Conservation (phyloP, 2,888 invertebrate genomes). For the Mechanitis messenoides region DNA sequence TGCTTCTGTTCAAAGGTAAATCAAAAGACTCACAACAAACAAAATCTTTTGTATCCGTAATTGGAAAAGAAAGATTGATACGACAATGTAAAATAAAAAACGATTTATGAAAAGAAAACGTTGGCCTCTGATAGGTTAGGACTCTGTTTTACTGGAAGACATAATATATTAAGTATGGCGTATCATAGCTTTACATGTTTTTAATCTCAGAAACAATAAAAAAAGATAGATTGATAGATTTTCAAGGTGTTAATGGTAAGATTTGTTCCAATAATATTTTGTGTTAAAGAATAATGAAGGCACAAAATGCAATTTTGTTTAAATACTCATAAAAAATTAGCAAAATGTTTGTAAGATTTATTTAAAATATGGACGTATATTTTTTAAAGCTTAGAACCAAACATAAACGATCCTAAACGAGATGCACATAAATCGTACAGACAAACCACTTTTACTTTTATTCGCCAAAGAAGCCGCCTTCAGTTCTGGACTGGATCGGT, state of each 20-base stretch:
- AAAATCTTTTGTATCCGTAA: constrained; percentile 16
- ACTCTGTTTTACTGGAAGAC: not conserved
- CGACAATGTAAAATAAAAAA: constrained; percentile 24
- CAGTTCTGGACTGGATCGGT: constrained; percentile 31
- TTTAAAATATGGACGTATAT: not conserved
- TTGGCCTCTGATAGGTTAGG: constrained; percentile 9
- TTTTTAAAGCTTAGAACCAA: constrained; percentile 11
- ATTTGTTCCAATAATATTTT: too few relatives aligned
- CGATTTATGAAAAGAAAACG: constrained; percentile 26
- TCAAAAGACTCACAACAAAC: constrained; percentile 11
- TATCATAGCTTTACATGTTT: too few relatives aligned
- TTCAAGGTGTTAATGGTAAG: too few relatives aligned
- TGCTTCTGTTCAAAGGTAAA: constrained; percentile 2
- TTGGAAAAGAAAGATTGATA: constrained; percentile 17
- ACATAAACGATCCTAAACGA: constrained; percentile 8
- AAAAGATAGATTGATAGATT: too few relatives aligned
- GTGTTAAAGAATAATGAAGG: too few relatives aligned
- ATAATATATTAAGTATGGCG: not conserved
- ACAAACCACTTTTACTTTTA: constrained; percentile 42
- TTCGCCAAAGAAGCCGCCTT: constrained; percentile 25
- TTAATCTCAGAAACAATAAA: too few relatives aligned
- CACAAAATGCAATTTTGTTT: too few relatives aligned
- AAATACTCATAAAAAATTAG: too few relatives aligned
- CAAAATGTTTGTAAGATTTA: not conserved
- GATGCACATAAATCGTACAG: constrained; percentile 20